phyloP scores from a whole-genome alignment of 2,113 vertebrate genomes.

The Sphyrna mokarran region DNA sequence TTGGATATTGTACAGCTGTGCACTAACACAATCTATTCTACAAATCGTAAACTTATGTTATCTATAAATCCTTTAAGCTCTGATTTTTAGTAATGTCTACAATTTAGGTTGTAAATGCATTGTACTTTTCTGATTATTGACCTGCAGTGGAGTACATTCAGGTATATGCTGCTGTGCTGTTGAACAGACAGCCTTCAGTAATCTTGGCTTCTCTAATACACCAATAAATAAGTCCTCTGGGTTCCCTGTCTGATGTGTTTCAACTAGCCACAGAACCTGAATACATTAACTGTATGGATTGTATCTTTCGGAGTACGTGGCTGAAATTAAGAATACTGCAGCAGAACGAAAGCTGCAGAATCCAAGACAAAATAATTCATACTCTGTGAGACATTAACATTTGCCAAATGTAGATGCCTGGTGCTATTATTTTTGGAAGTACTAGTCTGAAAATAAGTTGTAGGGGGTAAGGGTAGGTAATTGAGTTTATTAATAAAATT shows the following conservation, averaged over 20 bases:
- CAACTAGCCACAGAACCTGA: constrained; percentile 16
- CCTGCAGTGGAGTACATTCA: constrained; percentile 40
- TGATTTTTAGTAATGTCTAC: not conserved
- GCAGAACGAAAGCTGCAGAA: not conserved
- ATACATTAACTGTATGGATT: not conserved
- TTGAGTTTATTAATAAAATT: constrained; percentile 11
- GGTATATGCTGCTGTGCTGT: constrained; percentile 38
- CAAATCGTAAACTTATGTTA: not conserved
- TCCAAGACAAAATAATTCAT: constrained; percentile 1
- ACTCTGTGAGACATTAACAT: constrained; percentile 27
- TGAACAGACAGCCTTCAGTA: constrained; percentile 21
- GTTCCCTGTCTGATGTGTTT: constrained; percentile 18
- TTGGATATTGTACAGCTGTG: not conserved
- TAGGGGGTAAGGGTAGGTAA: not conserved
- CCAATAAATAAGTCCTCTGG: constrained; percentile 38
- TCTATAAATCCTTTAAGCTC: not conserved
- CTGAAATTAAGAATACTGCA: constrained; percentile 24
- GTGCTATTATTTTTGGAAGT: constrained; percentile 17
- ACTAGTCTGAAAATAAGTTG: not conserved
- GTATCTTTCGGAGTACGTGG: not conserved
- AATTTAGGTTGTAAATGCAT: not conserved
- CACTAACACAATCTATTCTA: not conserved
- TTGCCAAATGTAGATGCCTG: constrained; percentile 10
- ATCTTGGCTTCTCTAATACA: constrained; percentile 38
- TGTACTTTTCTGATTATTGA: constrained; percentile 35